Evolutionary conservation across 2,797 vertebrate genomes (phyloP).

Genomic region (Enteromius afrohamiltoni): DNA sequence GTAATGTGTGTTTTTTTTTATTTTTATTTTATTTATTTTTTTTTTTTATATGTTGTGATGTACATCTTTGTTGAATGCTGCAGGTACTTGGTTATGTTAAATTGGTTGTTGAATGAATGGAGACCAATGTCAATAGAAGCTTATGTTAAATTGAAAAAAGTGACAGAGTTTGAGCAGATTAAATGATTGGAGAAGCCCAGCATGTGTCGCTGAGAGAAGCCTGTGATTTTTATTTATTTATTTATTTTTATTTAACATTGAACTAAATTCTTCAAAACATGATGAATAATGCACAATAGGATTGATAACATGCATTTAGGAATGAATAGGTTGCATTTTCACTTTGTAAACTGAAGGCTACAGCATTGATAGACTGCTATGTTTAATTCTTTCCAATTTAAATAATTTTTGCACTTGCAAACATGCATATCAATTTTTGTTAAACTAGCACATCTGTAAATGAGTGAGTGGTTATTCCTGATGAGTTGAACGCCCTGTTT

Average conservation of each 20-base stretch:
- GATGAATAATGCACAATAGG: not conserved
- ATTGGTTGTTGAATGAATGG: not conserved
- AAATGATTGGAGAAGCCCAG: not conserved
- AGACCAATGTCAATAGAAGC: not conserved
- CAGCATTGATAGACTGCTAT: not conserved
- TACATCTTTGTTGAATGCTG: not conserved
- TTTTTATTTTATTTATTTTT: no score
- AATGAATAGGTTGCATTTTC: not conserved
- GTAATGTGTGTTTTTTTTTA: not conserved
- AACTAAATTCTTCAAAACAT: not conserved
- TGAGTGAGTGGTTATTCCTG: not conserved
- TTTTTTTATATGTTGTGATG: not conserved
- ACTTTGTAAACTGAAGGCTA: not conserved
- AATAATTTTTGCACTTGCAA: not conserved
- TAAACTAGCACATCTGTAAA: not conserved
- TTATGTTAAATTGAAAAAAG: not conserved
- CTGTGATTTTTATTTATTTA: not conserved
- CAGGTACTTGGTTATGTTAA: not conserved
- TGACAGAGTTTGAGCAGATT: not conserved
- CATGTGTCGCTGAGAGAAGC: no score
- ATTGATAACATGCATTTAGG: not conserved
- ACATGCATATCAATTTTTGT: not conserved
- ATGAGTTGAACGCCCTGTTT: not conserved
- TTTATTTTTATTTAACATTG: not conserved
- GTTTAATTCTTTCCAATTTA: not conserved